These are phyloP conservation scores for Gallinago media DNA, from an alignment of 2,113 vertebrate species.

Conservation along the genomic window DNA sequence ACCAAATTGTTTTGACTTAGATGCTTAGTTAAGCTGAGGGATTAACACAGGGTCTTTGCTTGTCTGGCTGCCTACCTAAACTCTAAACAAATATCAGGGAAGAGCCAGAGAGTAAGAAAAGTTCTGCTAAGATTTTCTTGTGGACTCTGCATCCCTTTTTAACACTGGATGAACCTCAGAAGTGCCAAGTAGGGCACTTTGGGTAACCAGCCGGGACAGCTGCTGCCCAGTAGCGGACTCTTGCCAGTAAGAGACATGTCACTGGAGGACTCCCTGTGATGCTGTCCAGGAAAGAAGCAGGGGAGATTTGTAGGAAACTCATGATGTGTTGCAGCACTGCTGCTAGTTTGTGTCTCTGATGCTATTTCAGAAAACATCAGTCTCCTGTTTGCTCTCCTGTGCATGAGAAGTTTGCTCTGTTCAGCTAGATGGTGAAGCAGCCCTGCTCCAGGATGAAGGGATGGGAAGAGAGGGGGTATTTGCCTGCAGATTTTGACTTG, in stretches of 20 bases:
- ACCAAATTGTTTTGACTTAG: not conserved
- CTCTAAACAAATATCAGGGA: accelerated
- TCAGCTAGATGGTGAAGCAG: accelerated
- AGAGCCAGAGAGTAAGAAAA: not conserved
- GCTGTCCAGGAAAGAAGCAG: not conserved
- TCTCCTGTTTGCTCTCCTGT: not conserved
- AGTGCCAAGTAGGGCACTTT: not conserved
- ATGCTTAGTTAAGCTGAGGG: not conserved
- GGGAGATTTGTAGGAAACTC: not conserved
- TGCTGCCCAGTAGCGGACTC: not conserved
- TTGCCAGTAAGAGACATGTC: not conserved
- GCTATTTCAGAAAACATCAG: not conserved
- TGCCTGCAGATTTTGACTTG: not conserved
- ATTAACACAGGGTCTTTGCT: not conserved
- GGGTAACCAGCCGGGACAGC: not conserved
- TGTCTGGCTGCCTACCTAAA: not conserved
- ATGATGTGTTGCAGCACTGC: not conserved
- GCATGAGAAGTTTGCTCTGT: not conserved
- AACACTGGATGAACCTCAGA: not conserved
- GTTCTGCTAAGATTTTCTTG: not conserved
- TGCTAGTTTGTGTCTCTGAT: not conserved
- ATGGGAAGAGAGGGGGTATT: not conserved
- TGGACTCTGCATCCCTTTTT: not conserved
- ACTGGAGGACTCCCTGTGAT: not conserved
- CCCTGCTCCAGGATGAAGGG: not conserved